A percentile compares a stretch with the other conserved stretches of the same genome.
phyloP scores from a whole-genome alignment of 2,888 invertebrate genomes.

The Steromphala cineraria region DNA sequence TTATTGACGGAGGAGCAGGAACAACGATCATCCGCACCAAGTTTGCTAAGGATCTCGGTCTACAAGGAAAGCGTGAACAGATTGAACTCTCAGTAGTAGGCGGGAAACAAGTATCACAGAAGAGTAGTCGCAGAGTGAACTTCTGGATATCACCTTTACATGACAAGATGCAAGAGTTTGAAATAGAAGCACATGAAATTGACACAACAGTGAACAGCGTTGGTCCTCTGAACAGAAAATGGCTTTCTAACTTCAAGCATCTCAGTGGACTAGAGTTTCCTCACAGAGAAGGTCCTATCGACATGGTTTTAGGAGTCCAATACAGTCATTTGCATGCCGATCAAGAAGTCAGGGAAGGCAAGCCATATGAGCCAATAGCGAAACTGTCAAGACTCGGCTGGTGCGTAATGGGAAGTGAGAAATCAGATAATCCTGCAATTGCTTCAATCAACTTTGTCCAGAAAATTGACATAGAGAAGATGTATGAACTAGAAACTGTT shows the following conservation, averaged over 20 bases:
- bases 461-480: constrained; percentile 3
- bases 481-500: constrained; percentile 6
- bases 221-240: background rate
- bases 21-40: background rate
- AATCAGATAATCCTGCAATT: background rate
- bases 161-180: constrained; percentile 18
- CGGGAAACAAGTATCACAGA: background rate
- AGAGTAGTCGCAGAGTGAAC: constrained; percentile 17
- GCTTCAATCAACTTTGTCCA: background rate
- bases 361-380: constrained; percentile 23
- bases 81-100: constrained; percentile 1
- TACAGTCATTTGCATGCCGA: constrained; percentile 28
- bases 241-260: too few species aligned
- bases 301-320: constrained; percentile 23
- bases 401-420: constrained; percentile 26
- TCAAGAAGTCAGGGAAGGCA: background rate
- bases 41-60: background rate
- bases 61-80: background rate
- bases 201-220: background rate
- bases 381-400: constrained; percentile 27
- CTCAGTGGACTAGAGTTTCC: background rate
- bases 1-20: background rate
- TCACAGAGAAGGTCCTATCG: constrained; percentile 17
- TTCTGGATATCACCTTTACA: constrained; percentile 12
- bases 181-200: background rate